Conservation (phyloP, 2,113 vertebrate genomes). For the Phocoena sinus region DNA sequence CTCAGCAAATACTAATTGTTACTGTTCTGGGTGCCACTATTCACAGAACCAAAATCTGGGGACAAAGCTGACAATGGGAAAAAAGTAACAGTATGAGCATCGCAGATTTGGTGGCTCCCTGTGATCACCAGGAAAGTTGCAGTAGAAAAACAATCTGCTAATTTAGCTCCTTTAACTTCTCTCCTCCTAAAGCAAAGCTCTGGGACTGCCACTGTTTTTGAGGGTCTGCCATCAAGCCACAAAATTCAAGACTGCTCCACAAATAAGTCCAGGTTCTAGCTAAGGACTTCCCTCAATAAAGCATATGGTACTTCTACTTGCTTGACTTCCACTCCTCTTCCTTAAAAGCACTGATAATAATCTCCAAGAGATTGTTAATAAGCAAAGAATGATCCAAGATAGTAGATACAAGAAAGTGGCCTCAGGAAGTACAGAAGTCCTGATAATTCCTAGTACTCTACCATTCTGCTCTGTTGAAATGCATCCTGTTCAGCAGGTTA, state of each 20-base stretch:
- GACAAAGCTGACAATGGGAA: neutral
- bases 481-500: neutral
- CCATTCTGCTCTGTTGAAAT: neutral
- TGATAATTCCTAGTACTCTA: neutral
- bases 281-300: constrained; percentile 21
- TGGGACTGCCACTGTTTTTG: neutral
- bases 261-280: neutral
- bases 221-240: neutral
- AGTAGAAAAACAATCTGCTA: neutral
- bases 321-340: neutral
- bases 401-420: neutral
- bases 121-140: neutral
- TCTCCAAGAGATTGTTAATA: neutral
- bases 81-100: neutral
- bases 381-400: neutral
- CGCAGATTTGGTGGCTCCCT: neutral
- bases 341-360: constrained; percentile 18
- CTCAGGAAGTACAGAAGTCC: neutral
- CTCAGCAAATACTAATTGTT: neutral
- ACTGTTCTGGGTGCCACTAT: neutral
- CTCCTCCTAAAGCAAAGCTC: neutral
- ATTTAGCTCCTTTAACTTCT: neutral
- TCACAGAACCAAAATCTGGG: neutral
- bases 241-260: neutral
- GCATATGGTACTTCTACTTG: neutral